Evolutionary conservation across 2,797 vertebrate genomes (phyloP), one percentile per base, ranked within the genome.

Genomic region (Schizopygopsis pylzovi): DNA sequence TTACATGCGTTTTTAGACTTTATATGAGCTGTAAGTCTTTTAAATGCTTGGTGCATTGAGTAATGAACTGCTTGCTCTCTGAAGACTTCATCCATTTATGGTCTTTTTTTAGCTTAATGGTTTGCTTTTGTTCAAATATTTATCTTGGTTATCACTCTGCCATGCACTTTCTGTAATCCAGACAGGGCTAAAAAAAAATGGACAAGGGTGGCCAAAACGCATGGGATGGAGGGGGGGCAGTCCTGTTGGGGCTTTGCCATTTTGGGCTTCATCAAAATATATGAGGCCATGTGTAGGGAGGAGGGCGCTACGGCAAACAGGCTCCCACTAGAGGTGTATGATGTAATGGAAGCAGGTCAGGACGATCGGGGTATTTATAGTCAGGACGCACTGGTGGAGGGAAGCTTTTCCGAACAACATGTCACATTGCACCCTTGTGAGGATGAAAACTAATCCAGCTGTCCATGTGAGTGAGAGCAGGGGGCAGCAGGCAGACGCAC

Each of bases 391-490:
- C 70, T 65, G 76, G 70, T 80, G 65, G 85, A 65, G 83, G 75
- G 87, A 71, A 83, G 73, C 54, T 88, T 22, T 81, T 84, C 80
- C 80, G 90, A 87, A 89, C 89, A 86, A 75, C 85, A 87, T 90
- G 92, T 93, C 93, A 94, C 91, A 91, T 92, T 94, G 91, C 91
- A 81, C 83, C 89, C 90, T 85, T 90, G 92, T 93, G 90, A 93
- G 83, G 85, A 61, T 76, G 84, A 77, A 89, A 90, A 85, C 82
- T 86, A 84, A 90, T 78, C 81, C 56, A 63, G 37, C 22, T 70
- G 39, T 87, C 88, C 88, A 88, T 90, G 90, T 90, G 92, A 91
- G 85, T 11, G 28, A 37, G 83, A 67, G 79, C 67, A 79, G 73
- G 37, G 79, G 39, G 86, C 87, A 88, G 86, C 89, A 84, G 81